These are phyloP conservation scores for Calephelis perditalis DNA, from an alignment of 2,888 invertebrate species.

Conservation along the genomic window DNA sequence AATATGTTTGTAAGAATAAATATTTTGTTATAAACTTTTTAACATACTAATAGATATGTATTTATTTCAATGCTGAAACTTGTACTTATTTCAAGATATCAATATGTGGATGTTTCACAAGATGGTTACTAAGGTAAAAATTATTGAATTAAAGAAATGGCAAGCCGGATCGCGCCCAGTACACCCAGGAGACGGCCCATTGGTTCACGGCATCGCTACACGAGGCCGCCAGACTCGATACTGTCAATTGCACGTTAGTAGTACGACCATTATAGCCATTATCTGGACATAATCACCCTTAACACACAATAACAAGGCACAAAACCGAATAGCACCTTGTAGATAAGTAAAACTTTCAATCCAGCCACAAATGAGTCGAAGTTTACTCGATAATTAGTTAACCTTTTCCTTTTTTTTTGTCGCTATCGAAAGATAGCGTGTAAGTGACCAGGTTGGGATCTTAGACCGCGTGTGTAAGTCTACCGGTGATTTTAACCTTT, in stretches of 20 bases:
- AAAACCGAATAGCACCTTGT: constrained; percentile 19
- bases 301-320: constrained; percentile 17
- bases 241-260: constrained; percentile 36
- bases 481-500: no score
- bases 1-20: no score
- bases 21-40: no score
- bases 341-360: constrained; percentile 30
- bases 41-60: no score
- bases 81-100: background rate
- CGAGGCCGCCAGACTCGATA: constrained; percentile 33
- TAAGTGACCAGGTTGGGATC: no score
- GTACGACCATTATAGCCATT: constrained; percentile 23
- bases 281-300: constrained; percentile 25
- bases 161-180: constrained; percentile 32
- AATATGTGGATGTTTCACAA: background rate
- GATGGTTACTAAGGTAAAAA: no score
- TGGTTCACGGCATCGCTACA: constrained; percentile 32
- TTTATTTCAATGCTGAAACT: no score
- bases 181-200: constrained; percentile 35
- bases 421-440: no score
- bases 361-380: constrained; percentile 28
- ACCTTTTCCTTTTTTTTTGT: constrained; percentile 11
- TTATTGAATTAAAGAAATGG: background rate
- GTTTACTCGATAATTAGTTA: constrained; percentile 34
- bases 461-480: no score